phyloP scores from a whole-genome alignment of 2,113 vertebrate species.

The Pardalotus punctatus region DNA sequence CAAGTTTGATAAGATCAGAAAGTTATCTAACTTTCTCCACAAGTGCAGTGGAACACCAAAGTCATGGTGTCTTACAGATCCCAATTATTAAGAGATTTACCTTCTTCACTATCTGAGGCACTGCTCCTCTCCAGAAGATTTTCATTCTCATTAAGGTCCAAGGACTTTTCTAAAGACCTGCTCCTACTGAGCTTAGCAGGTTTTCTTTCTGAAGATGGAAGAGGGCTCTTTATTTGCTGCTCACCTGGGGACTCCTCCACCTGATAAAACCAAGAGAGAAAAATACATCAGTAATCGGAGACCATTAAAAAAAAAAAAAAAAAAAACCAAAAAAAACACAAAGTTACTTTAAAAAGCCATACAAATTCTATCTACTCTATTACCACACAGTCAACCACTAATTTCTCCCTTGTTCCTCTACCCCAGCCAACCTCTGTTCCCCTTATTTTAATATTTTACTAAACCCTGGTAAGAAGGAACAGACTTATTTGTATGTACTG shows the following conservation, averaged over 20 bases:
- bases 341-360: neutral
- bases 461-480: neutral
- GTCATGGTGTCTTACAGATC: neutral
- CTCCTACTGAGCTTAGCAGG: constrained; percentile 54
- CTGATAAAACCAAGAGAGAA: constrained; percentile 24
- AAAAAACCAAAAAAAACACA: neutral
- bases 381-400: neutral
- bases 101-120: constrained; percentile 86
- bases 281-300: neutral
- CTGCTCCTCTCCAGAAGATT: constrained; percentile 83
- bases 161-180: constrained; percentile 73
- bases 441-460: neutral
- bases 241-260: constrained; percentile 72
- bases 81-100: constrained; percentile 60
- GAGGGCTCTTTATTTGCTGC: constrained; percentile 66
- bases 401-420: neutral
- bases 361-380: neutral
- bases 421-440: neutral
- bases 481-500: neutral
- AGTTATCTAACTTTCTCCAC: neutral
- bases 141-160: constrained; percentile 87
- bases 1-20: neutral
- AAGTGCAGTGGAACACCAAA: neutral
- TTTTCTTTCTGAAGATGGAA: constrained; percentile 67
- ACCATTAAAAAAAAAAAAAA: neutral